Base-by-base conservation (phyloP, 2,113 vertebrate genomes). In the Mugil cephalus region DNA sequence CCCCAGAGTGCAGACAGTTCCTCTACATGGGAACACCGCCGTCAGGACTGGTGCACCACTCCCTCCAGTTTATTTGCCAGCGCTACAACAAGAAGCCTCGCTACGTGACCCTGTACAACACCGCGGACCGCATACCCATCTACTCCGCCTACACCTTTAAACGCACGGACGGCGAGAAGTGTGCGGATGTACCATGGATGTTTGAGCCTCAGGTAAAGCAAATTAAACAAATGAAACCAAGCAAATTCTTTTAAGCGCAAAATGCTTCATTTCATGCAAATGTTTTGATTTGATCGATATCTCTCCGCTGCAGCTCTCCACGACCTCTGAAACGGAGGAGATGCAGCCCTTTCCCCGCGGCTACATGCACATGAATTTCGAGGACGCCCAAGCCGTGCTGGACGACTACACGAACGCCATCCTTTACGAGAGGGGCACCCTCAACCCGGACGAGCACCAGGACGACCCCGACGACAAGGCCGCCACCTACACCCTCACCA, bases 101-200 rank as follows among this genome's bases (percentile, higher is more conserved):
- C 46, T 94, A 86, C 1, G 53, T 92, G 53, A 94, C 92, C 0
- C 82, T 94, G 54, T 93, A 92, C 75, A 86, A 85, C 80, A 79
- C 69, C 0, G 18, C 18, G 52, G 85, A 87, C 51, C 91, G 67
- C 3, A 71, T 92, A 45, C 92, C 92, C 1, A 63, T 94, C 61
- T 94, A 93, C 80, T 94, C 92, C 2, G 93, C 93, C 7, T 93
- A 94, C 87, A 86, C 73, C 36, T 94, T 93, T 78, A 93, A 92
- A 36, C 87, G 84, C 59, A 73, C 93, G 0, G 90, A 89, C 1
- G 92, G 90, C 2, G 90, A 88, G 39, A 83, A 58, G 45, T 87
- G 86, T 10, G 76, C 88, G 45, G 90, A 94, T 35, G 85, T 92
- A 4, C 89, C 92, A 4, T 93, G 93, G 93, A 93, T 93, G 93